Percentiles rank a stretch among this genome's conserved stretches.
Conservation (phyloP, 2,797 vertebrate species). For the Typhlichthys eigenmanni region DNA sequence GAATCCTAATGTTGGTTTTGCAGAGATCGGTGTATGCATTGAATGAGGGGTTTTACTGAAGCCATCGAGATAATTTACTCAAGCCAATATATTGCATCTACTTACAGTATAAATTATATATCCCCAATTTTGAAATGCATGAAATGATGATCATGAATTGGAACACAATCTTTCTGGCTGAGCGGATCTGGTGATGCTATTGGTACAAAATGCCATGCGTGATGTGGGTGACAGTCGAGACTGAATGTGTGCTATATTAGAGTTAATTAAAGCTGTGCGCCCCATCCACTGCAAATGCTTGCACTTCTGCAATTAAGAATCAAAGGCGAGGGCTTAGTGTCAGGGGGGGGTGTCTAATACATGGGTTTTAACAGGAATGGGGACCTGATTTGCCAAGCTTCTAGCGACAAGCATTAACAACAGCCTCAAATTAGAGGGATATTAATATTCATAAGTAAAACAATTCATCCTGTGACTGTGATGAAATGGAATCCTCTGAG, state of each 20-base stretch:
- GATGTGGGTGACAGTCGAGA: constrained; percentile 83
- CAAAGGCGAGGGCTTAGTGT: constrained; percentile 87
- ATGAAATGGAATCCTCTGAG: constrained; percentile 83
- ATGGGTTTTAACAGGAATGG: constrained; percentile 84
- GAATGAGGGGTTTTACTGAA: constrained; percentile 55
- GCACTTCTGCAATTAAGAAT: constrained; percentile 88
- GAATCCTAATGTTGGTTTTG: constrained; percentile 32
- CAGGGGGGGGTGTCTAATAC: constrained; percentile 84
- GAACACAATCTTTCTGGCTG: constrained; percentile 73
- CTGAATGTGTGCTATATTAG: constrained; percentile 84
- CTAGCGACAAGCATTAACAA: constrained; percentile 87
- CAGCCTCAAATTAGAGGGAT: constrained; percentile 84
- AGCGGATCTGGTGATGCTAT: constrained; percentile 71
- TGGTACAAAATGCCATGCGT: constrained; percentile 76
- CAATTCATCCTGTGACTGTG: constrained; percentile 82
- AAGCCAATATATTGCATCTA: constrained; percentile 62
- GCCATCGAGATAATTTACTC: constrained; percentile 69
- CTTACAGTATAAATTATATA: constrained; percentile 57
- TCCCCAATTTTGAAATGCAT: constrained; percentile 79
- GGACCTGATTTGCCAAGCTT: constrained; percentile 84
- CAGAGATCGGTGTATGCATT: constrained; percentile 44
- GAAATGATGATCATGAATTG: constrained; percentile 80
- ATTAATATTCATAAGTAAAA: constrained; percentile 90
- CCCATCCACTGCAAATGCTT: constrained; percentile 83
- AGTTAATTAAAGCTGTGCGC: constrained; percentile 89